Base-by-base conservation (phyloP, 2,797 vertebrate genomes). In the Chaetophractus vellerosus region DNA sequence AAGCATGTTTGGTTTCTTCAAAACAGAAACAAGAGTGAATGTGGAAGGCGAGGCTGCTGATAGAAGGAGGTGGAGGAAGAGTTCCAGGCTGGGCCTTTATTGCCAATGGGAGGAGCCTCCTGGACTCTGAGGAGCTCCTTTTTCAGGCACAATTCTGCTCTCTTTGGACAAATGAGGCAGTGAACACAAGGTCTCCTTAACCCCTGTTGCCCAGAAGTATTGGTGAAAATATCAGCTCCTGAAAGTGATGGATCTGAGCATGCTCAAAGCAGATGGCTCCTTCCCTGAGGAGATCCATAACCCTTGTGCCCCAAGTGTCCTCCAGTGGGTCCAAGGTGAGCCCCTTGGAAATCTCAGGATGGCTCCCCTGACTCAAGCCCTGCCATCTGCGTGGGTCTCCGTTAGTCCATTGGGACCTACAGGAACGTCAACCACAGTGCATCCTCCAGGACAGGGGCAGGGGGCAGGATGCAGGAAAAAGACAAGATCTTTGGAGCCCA, bases 181-280 rank as follows among this genome's bases (percentile, higher is more conserved):
- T 55, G 76, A 55, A 63, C 26, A 88, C 68, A 63, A 50, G 59
- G 24, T 83, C 19, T 80, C 16, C 74, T 28, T 79, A 71, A 88
- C 21, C 33, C 68, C 79, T 80, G 48, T 41, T 88, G 26, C 79
- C 69, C 69, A 9, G 57, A 95, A 92, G 61, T 84, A n/a, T 86
- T 5, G 0, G 71, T 71, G 38, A 96, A 90, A 90, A n/a, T 61
- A 71, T 55, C 38, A 68, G n/a, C 91, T 85, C 88, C 75, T 66
- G 81, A 78, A 88, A 66, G 31, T 61, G 75, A 78, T 36, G 64
- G 57, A 83, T 92, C 85, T 68, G 38, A 71, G 92, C 92, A 38
- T 50, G 45, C 59, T 66, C 64, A 88, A 82, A 96, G 48, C 69
- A 96, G 81, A 92, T 94, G 92, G 92, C 57, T 12, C 23, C 74